These are phyloP conservation scores for Drosophila sordidapex DNA, from an alignment of 2,888 invertebrate genomes.

Conservation along the genomic window DNA sequence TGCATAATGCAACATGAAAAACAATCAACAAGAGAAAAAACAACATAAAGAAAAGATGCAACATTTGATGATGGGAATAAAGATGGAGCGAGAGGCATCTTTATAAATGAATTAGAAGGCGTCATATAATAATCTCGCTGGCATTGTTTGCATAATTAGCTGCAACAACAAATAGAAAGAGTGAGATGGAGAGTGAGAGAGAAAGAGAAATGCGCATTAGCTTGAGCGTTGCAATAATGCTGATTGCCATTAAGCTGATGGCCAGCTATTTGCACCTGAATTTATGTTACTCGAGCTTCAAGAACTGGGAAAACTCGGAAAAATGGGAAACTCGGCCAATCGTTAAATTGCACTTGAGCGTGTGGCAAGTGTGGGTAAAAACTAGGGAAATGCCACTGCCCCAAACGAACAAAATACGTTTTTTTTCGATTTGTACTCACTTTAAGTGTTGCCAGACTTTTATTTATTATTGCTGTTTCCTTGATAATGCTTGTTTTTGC, in stretches of 20 bases:
- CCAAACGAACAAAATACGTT: slow-evolving; percentile 18
- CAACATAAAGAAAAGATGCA: slow-evolving; percentile 20
- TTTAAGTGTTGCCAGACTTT: slow-evolving; percentile 26
- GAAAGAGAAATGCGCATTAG: slow-evolving; percentile 21
- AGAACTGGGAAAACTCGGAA: slow-evolving; percentile 24
- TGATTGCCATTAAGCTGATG: slow-evolving; percentile 51
- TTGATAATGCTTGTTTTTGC: slow-evolving; percentile 13
- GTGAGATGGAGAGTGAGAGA: slow-evolving; percentile 1
- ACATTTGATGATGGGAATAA: slow-evolving; percentile 44
- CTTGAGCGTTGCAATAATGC: slow-evolving; percentile 24
- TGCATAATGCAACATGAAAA: slow-evolving; percentile 35
- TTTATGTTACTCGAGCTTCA: slow-evolving; percentile 44
- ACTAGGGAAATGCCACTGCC: slow-evolving; percentile 36
- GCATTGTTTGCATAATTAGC: slow-evolving; percentile 58
- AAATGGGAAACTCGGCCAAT: slow-evolving; percentile 38
- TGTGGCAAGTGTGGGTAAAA: slow-evolving; percentile 37
- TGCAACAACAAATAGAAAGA: slow-evolving; percentile 23
- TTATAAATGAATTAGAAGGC: slow-evolving; percentile 74
- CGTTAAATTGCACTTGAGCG: slow-evolving; percentile 38
- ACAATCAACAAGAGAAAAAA: not conserved
- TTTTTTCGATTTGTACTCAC: slow-evolving; percentile 42
- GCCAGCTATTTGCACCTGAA: slow-evolving; percentile 42
- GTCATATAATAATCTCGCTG: slow-evolving; percentile 68
- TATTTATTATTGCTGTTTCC: not conserved
- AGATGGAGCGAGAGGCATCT: slow-evolving; percentile 32